These are phyloP conservation scores for Lasioglossum oenotherae DNA, from an alignment of 2,888 invertebrate species.

Conservation along the genomic window DNA sequence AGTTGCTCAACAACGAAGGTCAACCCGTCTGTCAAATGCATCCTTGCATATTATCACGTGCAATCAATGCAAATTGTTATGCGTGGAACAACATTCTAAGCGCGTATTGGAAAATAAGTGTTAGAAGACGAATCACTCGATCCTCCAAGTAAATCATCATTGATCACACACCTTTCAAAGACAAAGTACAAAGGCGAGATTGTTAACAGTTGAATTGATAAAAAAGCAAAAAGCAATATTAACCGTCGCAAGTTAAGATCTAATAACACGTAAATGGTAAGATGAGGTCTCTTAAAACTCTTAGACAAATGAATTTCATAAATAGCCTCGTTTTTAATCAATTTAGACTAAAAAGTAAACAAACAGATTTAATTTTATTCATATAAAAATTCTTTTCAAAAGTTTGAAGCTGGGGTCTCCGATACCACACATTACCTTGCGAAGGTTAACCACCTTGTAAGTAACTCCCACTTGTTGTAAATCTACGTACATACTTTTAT, in stretches of 20 bases:
- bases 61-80: conserved; percentile 70
- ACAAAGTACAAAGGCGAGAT: neutral
- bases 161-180: neutral
- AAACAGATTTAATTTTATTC: too few relatives aligned
- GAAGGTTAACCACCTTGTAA: neutral
- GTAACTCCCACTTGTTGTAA: neutral
- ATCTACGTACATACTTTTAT: neutral
- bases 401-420: too few relatives aligned
- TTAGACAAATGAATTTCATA: too few relatives aligned
- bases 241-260: too few relatives aligned
- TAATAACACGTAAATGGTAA: too few relatives aligned
- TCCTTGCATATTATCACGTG: conserved; percentile 76
- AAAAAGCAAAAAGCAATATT: neutral
- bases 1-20: conserved; percentile 64
- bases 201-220: neutral
- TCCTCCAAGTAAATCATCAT: neutral
- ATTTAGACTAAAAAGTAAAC: too few relatives aligned
- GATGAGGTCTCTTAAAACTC: too few relatives aligned
- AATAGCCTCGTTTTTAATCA: too few relatives aligned
- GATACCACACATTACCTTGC: too few relatives aligned
- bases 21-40: conserved; percentile 52
- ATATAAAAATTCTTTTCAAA: too few relatives aligned
- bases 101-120: conserved; percentile 43
- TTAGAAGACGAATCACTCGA: conserved; percentile 23
- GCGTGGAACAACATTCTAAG: conserved; percentile 54